These are phyloP conservation scores for Conops quadrifasciatus DNA, from an alignment of 2,888 invertebrate genomes.

Conservation along the genomic window DNA sequence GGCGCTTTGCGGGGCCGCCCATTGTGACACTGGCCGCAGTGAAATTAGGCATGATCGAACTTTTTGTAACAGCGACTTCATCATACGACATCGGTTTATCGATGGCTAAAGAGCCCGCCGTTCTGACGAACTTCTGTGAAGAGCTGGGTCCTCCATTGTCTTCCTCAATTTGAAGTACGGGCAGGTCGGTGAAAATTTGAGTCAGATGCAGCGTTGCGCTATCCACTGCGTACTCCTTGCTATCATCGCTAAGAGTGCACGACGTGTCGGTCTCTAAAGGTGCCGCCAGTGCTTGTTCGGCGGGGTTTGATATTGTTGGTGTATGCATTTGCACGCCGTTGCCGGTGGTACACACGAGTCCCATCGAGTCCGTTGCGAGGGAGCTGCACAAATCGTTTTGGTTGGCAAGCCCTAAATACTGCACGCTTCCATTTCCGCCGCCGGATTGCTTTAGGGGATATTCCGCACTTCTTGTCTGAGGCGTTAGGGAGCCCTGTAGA, in stretches of 20 bases:
- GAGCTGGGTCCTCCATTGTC: neutral
- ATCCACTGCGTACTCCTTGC: constrained; percentile 31
- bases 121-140: neutral
- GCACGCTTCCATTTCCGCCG: constrained; percentile 18
- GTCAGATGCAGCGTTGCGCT: constrained; percentile 48
- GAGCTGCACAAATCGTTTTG: constrained; percentile 31
- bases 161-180: constrained; percentile 21
- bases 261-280: neutral
- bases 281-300: neutral
- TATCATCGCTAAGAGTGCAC: constrained; percentile 3
- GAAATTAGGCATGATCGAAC: constrained; percentile 1
- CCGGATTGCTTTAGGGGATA: neutral
- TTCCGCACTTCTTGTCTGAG: constrained; percentile 10
- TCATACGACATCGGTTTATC: neutral
- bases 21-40: neutral
- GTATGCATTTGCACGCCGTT: constrained; percentile 33
- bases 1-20: neutral
- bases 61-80: neutral
- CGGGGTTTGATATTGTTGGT: constrained; percentile 12
- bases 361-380: constrained; percentile 18
- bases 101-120: neutral
- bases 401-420: constrained; percentile 30
- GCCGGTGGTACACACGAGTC: constrained; percentile 22
- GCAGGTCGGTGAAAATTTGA: constrained; percentile 50
- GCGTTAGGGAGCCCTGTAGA: constrained; percentile 13